Evolutionary conservation across 2,888 invertebrate genomes (phyloP).

Genomic region (Epiblema foenella): DNA sequence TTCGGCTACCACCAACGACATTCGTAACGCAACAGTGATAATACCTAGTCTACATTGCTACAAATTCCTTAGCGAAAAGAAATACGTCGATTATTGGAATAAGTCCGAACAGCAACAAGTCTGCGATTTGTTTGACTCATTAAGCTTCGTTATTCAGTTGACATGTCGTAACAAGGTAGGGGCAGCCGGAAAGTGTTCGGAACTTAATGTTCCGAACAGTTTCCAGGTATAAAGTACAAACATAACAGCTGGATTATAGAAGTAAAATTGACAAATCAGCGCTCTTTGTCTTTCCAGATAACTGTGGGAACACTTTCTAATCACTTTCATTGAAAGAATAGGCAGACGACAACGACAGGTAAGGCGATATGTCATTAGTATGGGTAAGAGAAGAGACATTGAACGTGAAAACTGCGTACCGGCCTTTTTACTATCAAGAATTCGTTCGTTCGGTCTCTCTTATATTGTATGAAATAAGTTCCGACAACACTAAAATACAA

Average conservation of each 20-base stretch:
- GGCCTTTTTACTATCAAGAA: too few species aligned
- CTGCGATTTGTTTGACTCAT: slow-evolving; percentile 12
- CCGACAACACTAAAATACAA: too few species aligned
- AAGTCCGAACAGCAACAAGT: background rate
- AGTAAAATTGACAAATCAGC: slow-evolving; percentile 32
- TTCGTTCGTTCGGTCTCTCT: too few species aligned
- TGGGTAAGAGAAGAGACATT: slow-evolving; percentile 13
- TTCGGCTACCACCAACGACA: too few species aligned
- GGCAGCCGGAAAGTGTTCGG: too few species aligned
- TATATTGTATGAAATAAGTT: too few species aligned
- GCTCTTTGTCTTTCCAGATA: slow-evolving; percentile 25
- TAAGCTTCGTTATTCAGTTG: too few species aligned
- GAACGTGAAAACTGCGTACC: slow-evolving; percentile 14
- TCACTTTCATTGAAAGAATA: slow-evolving; percentile 37
- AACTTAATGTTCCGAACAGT: too few species aligned
- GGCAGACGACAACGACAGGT: slow-evolving; percentile 28
- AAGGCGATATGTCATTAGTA: slow-evolving; percentile 22
- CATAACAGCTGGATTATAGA: too few species aligned
- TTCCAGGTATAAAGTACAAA: too few species aligned
- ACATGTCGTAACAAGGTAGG: too few species aligned
- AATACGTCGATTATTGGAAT: background rate
- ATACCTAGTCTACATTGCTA: background rate
- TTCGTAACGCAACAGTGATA: too few species aligned
- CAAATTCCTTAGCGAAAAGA: background rate
- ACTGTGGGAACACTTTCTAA: slow-evolving; percentile 41